Conservation (phyloP, 1,140 invertebrate genomes). For the Laupala kohalensis region DNA sequence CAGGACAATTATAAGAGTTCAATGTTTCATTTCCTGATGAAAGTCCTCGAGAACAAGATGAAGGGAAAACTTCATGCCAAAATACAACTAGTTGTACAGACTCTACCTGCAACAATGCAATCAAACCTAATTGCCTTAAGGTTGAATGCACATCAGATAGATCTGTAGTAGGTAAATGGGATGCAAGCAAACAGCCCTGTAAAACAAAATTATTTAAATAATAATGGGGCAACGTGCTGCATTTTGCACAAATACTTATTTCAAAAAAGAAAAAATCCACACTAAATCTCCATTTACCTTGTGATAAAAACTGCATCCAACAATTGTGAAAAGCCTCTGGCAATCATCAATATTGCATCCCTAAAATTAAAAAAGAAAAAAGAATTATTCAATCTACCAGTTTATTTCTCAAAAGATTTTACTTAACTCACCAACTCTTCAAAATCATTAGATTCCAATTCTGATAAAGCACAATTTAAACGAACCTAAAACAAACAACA, state of each 20-base stretch:
- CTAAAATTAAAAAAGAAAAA: slow-evolving; percentile 29
- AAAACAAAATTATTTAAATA: not conserved
- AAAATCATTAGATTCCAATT: slow-evolving; percentile 70
- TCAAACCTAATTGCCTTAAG: slow-evolving; percentile 49
- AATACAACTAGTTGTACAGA: slow-evolving; percentile 54
- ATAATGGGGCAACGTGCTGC: not conserved
- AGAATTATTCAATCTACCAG: slow-evolving; percentile 6
- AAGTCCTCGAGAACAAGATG: slow-evolving; percentile 28
- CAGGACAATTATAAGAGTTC: slow-evolving; percentile 25
- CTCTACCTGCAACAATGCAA: slow-evolving; percentile 47
- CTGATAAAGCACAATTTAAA: slow-evolving; percentile 62
- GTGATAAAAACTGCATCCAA: slow-evolving; percentile 46
- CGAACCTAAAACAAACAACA: slow-evolving; percentile 35
- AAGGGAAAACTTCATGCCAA: slow-evolving; percentile 58
- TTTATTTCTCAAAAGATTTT: not conserved
- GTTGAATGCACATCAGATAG: slow-evolving; percentile 54
- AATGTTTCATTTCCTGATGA: not conserved
- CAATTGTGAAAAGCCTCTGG: slow-evolving; percentile 59
- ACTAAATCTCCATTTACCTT: slow-evolving; percentile 19
- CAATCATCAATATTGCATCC: slow-evolving; percentile 64
- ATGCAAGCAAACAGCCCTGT: slow-evolving; percentile 50
- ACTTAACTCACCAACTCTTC: slow-evolving; percentile 50
- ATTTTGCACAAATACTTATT: not conserved
- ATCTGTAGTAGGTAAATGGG: slow-evolving; percentile 55
- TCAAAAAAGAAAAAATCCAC: not conserved